Percentiles rank a stretch among this genome's conserved stretches.
Evolutionary conservation across 2,888 invertebrate genomes (phyloP).

Genomic region (Zeuzera pyrina): DNA sequence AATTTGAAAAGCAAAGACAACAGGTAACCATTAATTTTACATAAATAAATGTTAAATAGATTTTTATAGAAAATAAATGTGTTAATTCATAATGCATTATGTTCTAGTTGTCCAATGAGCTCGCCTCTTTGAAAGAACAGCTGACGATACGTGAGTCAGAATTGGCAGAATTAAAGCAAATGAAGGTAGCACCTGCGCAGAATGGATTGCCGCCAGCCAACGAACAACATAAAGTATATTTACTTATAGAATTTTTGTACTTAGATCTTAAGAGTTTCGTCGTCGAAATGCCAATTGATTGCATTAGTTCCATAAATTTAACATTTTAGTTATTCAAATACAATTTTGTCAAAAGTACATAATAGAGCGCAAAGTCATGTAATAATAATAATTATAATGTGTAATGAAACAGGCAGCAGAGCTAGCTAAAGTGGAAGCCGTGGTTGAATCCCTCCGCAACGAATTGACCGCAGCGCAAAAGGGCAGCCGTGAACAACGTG

Average conservation of each 20-base stretch:
- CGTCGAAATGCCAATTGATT: neutral
- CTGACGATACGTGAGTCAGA: constrained; percentile 40
- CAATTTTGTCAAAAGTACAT: neutral
- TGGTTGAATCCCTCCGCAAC: constrained; percentile 59
- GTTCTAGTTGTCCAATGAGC: constrained; percentile 36
- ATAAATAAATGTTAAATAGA: neutral
- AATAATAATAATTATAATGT: constrained; percentile 1
- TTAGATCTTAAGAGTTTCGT: too few relatives aligned
- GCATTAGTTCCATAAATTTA: neutral
- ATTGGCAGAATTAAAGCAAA: constrained; percentile 42
- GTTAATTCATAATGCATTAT: neutral
- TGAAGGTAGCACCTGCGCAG: constrained; percentile 49
- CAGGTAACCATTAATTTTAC: constrained; percentile 28
- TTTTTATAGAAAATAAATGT: neutral
- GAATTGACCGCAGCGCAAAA: constrained; percentile 55
- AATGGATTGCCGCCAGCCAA: constrained; percentile 44
- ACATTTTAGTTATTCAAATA: neutral
- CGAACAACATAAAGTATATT: constrained; percentile 52
- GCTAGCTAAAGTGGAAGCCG: constrained; percentile 64
- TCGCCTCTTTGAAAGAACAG: constrained; percentile 36
- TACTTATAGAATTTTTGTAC: too few relatives aligned
- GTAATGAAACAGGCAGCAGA: constrained; percentile 41
- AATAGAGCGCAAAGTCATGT: neutral
- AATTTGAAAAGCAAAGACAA: constrained; percentile 59
- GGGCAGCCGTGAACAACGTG: constrained; percentile 35